Base-by-base conservation (phyloP, 2,113 vertebrate genomes). In the Amazona guildingii region DNA sequence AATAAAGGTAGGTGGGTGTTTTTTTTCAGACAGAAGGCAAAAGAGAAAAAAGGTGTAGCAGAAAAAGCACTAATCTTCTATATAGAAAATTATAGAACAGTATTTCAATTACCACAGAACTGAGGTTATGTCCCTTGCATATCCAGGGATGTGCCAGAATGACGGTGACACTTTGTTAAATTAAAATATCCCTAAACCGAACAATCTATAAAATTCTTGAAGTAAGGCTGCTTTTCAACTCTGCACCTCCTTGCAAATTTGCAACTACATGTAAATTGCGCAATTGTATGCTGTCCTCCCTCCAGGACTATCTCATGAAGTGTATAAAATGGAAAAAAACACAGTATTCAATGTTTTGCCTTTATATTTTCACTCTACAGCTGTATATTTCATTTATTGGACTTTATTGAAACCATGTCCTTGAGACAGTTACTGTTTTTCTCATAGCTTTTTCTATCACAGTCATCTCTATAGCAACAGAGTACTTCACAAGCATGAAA, bases 321-420 rank as follows among this genome's bases (percentile, higher is more conserved):
- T 57, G 49, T 55, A n/a, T 63, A 67, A 92, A 83, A 94, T 46
- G 55, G 11, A 10, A 10, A 51, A 48, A 55, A 59, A 2, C 2
- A 0, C 33, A 0, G 1, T 8, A 61, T 90, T 83, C 59, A 84
- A 55, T 87, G 64, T 82, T 89, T 88, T 85, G 43, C 87, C 14
- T 35, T 93, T 90, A 72, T 74, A 76, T 76, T 90, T 93, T 86
- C 59, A 39, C 33, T 92, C 73, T 91, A 74, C 39, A 83, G 27
- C 29, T 83, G 49, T 86, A 89, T 78, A 92, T 83, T 90, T 94
- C 33, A 84, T 91, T 95, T 96, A 83, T 94, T 92, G 78, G 39
- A 61, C 46, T 78, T 75, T 55, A 95, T 79, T 92, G 80, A 84
- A 94, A 41, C 64, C 18, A 43, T 84, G 48, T 80, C 74, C 64